Evolutionary conservation across 2,797 vertebrate species (phyloP).

Genomic region (Setipinna tenuifilis): DNA sequence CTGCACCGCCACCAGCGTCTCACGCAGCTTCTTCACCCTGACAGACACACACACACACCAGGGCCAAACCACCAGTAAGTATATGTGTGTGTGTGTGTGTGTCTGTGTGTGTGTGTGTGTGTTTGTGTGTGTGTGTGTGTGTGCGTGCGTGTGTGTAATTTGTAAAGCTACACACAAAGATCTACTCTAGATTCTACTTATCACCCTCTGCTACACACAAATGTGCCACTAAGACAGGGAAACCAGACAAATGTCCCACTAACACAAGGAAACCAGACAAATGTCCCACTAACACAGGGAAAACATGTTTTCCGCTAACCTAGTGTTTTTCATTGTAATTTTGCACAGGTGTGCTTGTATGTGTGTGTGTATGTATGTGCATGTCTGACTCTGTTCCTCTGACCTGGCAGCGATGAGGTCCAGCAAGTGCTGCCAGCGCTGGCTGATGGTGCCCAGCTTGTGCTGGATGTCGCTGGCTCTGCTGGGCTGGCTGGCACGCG

Average conservation of each 20-base stretch:
- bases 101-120: neutral
- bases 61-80: neutral
- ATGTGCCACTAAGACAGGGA: too few species aligned
- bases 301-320: too few species aligned
- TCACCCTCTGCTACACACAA: too few species aligned
- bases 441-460: conserved; percentile 93
- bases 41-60: conserved; percentile 5
- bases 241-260: too few species aligned
- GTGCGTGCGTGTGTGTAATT: neutral
- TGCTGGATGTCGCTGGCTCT: conserved; percentile 95
- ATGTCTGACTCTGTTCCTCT: neutral
- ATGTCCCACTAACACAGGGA: too few species aligned
- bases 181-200: too few species aligned
- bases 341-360: neutral
- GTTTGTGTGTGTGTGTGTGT: neutral
- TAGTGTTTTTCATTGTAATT: too few species aligned
- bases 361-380: neutral
- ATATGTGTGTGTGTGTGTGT: neutral
- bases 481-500: conserved; percentile 90
- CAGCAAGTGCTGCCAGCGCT: conserved; percentile 97
- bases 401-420: conserved; percentile 98
- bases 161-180: too few species aligned
- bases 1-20: conserved; percentile 95
- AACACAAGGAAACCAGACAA: too few species aligned
- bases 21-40: conserved; percentile 96